Conservation (phyloP, 2,113 vertebrate species). For the Oncorhynchus nerka region DNA sequence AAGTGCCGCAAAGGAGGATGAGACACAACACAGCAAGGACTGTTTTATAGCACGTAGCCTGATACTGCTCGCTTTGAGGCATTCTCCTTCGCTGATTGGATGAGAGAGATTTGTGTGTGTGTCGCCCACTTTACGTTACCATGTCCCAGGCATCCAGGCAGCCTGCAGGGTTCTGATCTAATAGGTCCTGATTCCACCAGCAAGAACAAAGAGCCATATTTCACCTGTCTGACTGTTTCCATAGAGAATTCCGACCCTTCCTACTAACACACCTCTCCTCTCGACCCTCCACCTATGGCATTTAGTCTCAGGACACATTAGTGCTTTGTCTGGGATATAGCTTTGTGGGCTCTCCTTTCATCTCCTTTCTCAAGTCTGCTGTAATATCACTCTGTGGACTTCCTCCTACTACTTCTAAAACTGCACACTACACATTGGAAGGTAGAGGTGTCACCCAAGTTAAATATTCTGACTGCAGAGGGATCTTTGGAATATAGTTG, state of each 20-base stretch:
- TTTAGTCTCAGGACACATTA: slow-evolving; percentile 41
- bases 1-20: too few species aligned
- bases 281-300: slow-evolving; percentile 41
- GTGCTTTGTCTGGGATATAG: slow-evolving; percentile 16
- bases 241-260: slow-evolving; percentile 17
- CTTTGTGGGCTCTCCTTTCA: neutral
- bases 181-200: slow-evolving; percentile 30
- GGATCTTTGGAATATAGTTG: neutral
- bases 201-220: slow-evolving; percentile 50
- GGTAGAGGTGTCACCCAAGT: neutral
- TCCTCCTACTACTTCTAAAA: neutral
- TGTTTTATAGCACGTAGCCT: neutral
- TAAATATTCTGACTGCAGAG: neutral
- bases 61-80: neutral
- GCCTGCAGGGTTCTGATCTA: slow-evolving; percentile 57
- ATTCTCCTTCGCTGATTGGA: neutral
- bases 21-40: neutral
- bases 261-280: slow-evolving; percentile 41
- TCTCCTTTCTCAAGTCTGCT: neutral
- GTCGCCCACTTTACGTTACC: slow-evolving; percentile 48
- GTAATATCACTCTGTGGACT: neutral
- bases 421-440: neutral
- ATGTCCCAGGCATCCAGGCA: slow-evolving; percentile 66
- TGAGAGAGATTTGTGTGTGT: neutral
- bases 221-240: slow-evolving; percentile 61